These are phyloP conservation scores for Brachionus calyciflorus DNA, from an alignment of 1,140 invertebrate genomes.

Conservation along the genomic window DNA sequence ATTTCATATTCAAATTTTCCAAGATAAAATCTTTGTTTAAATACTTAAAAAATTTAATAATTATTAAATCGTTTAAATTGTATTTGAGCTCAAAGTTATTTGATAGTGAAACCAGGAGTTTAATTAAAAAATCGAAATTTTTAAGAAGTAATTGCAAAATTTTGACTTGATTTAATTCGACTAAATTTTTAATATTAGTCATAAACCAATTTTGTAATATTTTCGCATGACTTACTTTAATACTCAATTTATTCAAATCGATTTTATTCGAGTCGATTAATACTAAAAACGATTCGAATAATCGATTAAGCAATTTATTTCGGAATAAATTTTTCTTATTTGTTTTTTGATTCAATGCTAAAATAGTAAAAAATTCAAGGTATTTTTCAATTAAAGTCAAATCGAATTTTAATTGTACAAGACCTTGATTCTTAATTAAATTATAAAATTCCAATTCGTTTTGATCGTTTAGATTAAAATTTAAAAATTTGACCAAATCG, in stretches of 20 bases:
- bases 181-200: neutral
- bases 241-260: neutral
- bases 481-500: neutral
- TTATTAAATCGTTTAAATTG: slow-evolving; percentile 15
- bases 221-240: neutral
- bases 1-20: slow-evolving; percentile 1
- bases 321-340: slow-evolving; percentile 30
- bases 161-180: neutral
- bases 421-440: slow-evolving; percentile 4
- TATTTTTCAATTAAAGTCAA: slow-evolving; percentile 5
- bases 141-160: neutral
- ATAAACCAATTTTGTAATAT: neutral
- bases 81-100: slow-evolving; percentile 2
- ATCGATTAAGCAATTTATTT: neutral
- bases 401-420: no score
- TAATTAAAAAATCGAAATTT: neutral
- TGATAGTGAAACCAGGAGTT: neutral
- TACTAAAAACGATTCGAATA: neutral
- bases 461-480: slow-evolving; percentile 7
- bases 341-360: neutral
- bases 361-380: slow-evolving; percentile 2
- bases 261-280: neutral
- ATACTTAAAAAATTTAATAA: neutral
- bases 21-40: neutral
- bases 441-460: slow-evolving; percentile 31